These are phyloP conservation scores for Dicranocentrus wangi DNA, from an alignment of 2,888 invertebrate species.

Conservation along the genomic window DNA sequence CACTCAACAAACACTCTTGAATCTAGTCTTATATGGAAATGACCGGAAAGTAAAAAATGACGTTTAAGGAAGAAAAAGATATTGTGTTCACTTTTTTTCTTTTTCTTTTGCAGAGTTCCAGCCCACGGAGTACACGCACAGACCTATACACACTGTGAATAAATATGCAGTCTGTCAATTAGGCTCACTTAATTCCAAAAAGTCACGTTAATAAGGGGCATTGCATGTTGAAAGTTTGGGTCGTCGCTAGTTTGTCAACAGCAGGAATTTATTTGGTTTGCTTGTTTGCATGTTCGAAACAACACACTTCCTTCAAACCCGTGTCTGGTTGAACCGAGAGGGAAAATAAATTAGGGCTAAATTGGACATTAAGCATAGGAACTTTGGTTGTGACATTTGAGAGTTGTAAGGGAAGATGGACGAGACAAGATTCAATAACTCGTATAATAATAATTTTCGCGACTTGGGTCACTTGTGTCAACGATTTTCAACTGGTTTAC, in stretches of 20 bases:
- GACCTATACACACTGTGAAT: neutral
- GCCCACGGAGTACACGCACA: neutral
- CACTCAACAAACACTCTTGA: constrained; percentile 23
- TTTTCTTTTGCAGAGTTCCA: no score
- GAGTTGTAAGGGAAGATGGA: neutral
- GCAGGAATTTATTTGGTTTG: no score
- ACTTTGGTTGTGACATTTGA: constrained; percentile 33
- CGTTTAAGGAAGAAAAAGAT: constrained; percentile 20
- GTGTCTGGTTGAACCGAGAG: constrained; percentile 1
- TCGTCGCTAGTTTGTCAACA: neutral
- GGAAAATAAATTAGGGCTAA: constrained; percentile 37
- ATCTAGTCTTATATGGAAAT: constrained; percentile 41
- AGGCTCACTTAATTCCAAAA: constrained; percentile 45
- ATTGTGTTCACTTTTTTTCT: constrained; percentile 20
- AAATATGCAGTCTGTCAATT: constrained; percentile 48
- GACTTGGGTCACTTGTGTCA: no score
- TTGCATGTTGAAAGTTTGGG: constrained; percentile 50
- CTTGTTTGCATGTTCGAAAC: neutral
- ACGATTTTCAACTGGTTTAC: no score
- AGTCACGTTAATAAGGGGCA: constrained; percentile 36
- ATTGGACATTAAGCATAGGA: constrained; percentile 37
- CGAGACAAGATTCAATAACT: no score
- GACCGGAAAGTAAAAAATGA: constrained; percentile 27
- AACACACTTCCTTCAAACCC: neutral
- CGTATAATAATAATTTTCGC: no score